phyloP scores from a whole-genome alignment of 2,888 invertebrate species.

The Rotaria macrura region DNA sequence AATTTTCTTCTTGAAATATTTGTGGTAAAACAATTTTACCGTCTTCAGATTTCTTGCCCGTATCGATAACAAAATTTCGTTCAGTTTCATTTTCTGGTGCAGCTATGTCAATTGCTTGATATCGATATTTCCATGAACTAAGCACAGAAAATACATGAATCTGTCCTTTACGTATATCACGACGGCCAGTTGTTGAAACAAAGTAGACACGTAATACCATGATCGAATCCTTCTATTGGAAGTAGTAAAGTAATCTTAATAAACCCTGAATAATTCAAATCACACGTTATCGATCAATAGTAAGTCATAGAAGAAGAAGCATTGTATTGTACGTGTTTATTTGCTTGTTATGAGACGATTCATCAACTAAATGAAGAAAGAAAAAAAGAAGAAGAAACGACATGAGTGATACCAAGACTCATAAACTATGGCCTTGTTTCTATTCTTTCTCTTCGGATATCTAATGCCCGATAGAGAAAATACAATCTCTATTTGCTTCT shows the following conservation, averaged over 20 bases:
- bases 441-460: neutral
- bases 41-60: neutral
- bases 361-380: neutral
- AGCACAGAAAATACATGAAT: constrained; percentile 13
- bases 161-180: constrained; percentile 11
- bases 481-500: neutral
- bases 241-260: too few relatives aligned
- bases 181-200: neutral
- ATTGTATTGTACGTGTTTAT: neutral
- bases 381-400: neutral
- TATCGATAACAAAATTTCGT: constrained; percentile 10
- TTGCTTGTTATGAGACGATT: neutral
- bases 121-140: neutral
- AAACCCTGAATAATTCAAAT: neutral
- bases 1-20: constrained; percentile 7
- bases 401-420: neutral
- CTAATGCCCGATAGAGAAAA: neutral
- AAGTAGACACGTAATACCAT: constrained; percentile 15
- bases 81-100: neutral
- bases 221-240: neutral
- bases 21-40: constrained; percentile 2
- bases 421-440: neutral
- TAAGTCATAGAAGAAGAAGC: neutral
- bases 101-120: neutral
- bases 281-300: neutral